These are phyloP conservation scores for Leuciscus idus DNA, from an alignment of 2,113 vertebrate species.

Conservation along the genomic window DNA sequence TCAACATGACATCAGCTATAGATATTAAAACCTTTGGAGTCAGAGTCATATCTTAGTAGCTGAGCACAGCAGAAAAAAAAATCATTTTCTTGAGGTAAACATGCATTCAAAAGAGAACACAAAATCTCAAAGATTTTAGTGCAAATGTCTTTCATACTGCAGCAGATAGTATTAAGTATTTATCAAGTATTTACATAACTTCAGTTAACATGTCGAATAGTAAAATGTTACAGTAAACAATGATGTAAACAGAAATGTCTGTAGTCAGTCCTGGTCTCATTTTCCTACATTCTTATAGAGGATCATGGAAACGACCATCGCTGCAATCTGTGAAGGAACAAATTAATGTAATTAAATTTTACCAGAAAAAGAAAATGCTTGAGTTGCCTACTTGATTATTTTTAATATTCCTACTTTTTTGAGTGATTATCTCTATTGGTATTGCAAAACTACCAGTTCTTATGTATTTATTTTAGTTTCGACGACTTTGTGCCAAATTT, in stretches of 20 bases:
- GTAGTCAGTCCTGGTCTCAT: slow-evolving; percentile 9
- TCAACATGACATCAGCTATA: not conserved
- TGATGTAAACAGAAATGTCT: not conserved
- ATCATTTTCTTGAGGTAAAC: not conserved
- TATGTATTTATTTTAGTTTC: not conserved
- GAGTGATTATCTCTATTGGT: not conserved
- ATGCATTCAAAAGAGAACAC: not conserved
- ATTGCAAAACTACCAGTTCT: not conserved
- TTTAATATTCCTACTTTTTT: not conserved
- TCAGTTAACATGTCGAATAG: not conserved
- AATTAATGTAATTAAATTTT: no score
- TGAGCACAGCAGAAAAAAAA: not conserved
- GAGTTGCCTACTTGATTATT: not conserved
- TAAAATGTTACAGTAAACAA: not conserved
- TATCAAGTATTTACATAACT: slow-evolving; percentile 5
- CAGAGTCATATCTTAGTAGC: not conserved
- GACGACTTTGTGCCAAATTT: not conserved
- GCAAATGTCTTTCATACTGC: not conserved
- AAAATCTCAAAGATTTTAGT: not conserved
- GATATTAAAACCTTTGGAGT: not conserved
- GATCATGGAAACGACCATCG: slow-evolving; percentile 59
- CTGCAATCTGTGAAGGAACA: slow-evolving; percentile 50
- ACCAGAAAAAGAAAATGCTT: not conserved
- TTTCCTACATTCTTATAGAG: slow-evolving; percentile 52
- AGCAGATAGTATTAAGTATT: no score